Percentiles rank a stretch among this genome's conserved stretches.
These are phyloP conservation scores for Trypoxylon attenuatum DNA, from an alignment of 2,888 invertebrate species.

Conservation along the genomic window DNA sequence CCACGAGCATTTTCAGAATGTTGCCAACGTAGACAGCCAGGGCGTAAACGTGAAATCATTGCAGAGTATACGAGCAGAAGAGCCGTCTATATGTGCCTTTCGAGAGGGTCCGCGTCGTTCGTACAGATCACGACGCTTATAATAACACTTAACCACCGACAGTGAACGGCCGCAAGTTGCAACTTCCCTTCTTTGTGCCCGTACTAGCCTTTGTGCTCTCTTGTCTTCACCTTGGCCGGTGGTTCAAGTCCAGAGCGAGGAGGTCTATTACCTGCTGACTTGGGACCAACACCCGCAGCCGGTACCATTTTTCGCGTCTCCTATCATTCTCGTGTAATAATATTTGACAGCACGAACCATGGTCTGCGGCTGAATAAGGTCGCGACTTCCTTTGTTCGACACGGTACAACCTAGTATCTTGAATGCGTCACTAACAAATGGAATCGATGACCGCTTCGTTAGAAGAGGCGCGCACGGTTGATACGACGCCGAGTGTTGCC, in stretches of 20 bases:
- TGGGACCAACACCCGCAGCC: no score
- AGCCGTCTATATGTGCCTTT: slow-evolving; percentile 47
- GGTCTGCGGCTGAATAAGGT: no score
- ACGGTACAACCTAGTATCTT: not conserved
- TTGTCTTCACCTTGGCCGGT: no score
- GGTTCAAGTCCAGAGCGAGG: no score
- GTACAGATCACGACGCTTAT: slow-evolving; percentile 58
- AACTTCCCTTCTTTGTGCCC: slow-evolving; percentile 53
- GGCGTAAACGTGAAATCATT: slow-evolving; percentile 61
- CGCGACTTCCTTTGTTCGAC: no score
- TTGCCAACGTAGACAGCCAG: slow-evolving; percentile 52
- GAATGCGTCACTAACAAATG: not conserved
- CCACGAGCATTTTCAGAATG: slow-evolving; percentile 58
- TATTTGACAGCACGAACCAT: no score
- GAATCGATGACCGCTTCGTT: slow-evolving; percentile 18
- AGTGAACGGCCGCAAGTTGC: slow-evolving; percentile 52
- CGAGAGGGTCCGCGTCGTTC: slow-evolving; percentile 42
- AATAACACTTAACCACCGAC: slow-evolving; percentile 59
- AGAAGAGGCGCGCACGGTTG: slow-evolving; percentile 1
- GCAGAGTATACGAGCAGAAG: slow-evolving; percentile 57
- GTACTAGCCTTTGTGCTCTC: slow-evolving; percentile 31
- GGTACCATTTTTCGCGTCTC: no score
- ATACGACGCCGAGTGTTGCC: slow-evolving; percentile 22
- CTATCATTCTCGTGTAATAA: no score
- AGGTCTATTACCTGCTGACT: no score